Evolutionary conservation across 2,888 invertebrate species (phyloP).

Genomic region (Tachina grossa): DNA sequence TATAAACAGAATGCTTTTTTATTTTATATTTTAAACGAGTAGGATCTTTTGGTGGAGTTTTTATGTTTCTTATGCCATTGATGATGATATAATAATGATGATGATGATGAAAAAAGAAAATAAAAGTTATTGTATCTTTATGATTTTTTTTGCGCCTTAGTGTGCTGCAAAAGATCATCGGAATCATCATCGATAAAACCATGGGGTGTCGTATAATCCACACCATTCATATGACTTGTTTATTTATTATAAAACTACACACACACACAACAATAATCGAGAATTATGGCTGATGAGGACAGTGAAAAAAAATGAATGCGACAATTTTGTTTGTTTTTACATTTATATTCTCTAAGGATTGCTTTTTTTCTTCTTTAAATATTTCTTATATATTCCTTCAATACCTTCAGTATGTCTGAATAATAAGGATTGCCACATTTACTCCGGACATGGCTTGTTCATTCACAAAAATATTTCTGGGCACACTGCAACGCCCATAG

Average conservation of each 20-base stretch:
- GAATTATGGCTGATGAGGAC: slow-evolving; percentile 42
- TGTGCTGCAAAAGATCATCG: slow-evolving; percentile 61
- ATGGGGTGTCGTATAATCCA: slow-evolving; percentile 70
- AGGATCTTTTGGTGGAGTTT: slow-evolving; percentile 43
- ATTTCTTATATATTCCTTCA: slow-evolving; percentile 44
- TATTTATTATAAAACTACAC: slow-evolving; percentile 34
- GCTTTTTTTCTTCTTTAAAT: slow-evolving; percentile 15
- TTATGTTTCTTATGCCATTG: slow-evolving; percentile 28
- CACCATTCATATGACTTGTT: slow-evolving; percentile 59
- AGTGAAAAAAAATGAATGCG: slow-evolving; percentile 42
- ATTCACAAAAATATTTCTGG: too few relatives aligned
- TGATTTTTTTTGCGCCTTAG: not conserved
- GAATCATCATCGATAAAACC: slow-evolving; percentile 71
- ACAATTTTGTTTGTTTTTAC: slow-evolving; percentile 53
- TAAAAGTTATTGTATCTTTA: slow-evolving; percentile 37
- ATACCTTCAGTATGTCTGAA: too few relatives aligned
- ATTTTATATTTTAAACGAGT: slow-evolving; percentile 23
- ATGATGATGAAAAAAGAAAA: slow-evolving; percentile 18
- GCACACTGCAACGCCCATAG: too few relatives aligned
- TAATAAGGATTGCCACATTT: too few relatives aligned
- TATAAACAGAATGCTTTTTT: slow-evolving; percentile 7
- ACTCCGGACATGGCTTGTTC: too few relatives aligned
- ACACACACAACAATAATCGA: slow-evolving; percentile 27
- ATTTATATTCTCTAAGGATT: slow-evolving; percentile 59
- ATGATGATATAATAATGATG: too few relatives aligned